These are phyloP conservation scores for Ceratosolen solmsi DNA, from an alignment of 1,140 invertebrate species.

Conservation along the genomic window DNA sequence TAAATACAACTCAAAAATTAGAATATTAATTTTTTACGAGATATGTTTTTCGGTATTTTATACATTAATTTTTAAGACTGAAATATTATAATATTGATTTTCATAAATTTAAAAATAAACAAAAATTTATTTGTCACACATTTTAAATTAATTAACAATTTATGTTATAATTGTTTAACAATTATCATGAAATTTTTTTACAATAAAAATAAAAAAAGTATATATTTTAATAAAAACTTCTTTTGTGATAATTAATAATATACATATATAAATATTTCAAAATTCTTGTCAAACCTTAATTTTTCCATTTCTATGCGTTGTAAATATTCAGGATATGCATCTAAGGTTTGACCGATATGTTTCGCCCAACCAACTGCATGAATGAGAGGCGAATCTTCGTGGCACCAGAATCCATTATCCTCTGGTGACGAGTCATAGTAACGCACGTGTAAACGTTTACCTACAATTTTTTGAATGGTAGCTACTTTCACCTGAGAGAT, in stretches of 20 bases:
- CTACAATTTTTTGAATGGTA: slow-evolving; percentile 90
- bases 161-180: no score
- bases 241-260: no score
- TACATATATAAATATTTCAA: no score
- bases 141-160: no score
- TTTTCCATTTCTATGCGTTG: slow-evolving; percentile 77
- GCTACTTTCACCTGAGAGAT: slow-evolving; percentile 95
- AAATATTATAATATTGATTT: neutral
- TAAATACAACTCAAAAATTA: no score
- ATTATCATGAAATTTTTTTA: no score
- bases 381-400: slow-evolving; percentile 94
- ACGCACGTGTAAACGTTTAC: slow-evolving; percentile 90
- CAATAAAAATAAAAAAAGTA: no score
- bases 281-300: no score
- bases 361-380: slow-evolving; percentile 96
- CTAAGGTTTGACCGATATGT: slow-evolving; percentile 86
- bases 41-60: no score
- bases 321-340: slow-evolving; percentile 85
- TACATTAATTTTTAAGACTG: no score
- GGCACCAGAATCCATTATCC: slow-evolving; percentile 94
- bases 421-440: slow-evolving; percentile 89
- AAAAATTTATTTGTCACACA: neutral
- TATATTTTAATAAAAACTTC: no score
- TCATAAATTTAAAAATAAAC: neutral
- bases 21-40: no score